Percentiles rank a stretch among this genome's conserved stretches.
These are phyloP conservation scores for Aplodontia rufa DNA, from an alignment of 2,113 vertebrate species.

Conservation along the genomic window DNA sequence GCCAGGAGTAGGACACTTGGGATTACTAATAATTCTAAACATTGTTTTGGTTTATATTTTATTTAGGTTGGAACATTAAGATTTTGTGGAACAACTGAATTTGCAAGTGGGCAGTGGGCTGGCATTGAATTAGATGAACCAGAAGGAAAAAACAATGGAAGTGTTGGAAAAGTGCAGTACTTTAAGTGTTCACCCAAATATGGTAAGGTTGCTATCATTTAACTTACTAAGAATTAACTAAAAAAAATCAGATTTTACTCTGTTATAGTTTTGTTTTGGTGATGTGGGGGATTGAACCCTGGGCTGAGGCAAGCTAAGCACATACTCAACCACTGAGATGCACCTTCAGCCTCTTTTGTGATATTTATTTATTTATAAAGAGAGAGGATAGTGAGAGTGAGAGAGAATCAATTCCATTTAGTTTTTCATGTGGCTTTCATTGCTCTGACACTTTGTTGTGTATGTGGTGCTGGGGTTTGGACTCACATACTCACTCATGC, in stretches of 20 bases:
- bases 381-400: no score
- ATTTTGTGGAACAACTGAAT: constrained; percentile 95
- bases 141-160: constrained; percentile 97
- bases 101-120: constrained; percentile 97
- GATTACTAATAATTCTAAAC: background rate
- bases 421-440: no score
- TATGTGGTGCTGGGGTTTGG: no score
- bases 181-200: constrained; percentile 92
- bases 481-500: no score
- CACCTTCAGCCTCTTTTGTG: background rate
- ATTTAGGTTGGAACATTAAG: constrained; percentile 91
- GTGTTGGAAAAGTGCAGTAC: constrained; percentile 94
- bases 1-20: background rate
- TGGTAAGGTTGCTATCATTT: constrained; percentile 82
- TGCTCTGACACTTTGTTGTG: no score
- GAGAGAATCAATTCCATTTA: no score
- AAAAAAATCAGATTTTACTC: background rate
- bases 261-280: background rate
- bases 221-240: background rate
- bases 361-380: no score
- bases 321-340: no score
- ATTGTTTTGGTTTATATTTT: constrained; percentile 35
- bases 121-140: constrained; percentile 95
- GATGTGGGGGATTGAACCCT: background rate
- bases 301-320: background rate